phyloP scores from a whole-genome alignment of 2,797 vertebrate genomes.

The Phyllotis vaccarum region DNA sequence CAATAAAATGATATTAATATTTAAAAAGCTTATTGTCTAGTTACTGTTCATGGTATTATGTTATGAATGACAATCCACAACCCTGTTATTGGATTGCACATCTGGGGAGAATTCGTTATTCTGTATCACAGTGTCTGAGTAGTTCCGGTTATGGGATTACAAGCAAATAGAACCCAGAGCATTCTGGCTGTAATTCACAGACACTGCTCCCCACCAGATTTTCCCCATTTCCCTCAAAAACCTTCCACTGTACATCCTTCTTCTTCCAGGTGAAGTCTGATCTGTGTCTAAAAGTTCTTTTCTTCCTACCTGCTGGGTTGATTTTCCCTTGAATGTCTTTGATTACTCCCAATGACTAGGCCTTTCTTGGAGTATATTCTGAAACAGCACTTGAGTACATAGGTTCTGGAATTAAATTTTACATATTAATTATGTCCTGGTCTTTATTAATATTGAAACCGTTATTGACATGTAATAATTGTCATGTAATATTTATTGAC shows the following conservation, averaged over 20 bases:
- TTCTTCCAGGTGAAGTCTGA: neutral
- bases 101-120: neutral
- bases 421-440: neutral
- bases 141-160: neutral
- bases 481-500: neutral
- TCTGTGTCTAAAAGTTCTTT: neutral
- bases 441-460: neutral
- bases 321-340: neutral
- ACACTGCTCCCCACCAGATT: neutral
- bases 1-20: neutral
- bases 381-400: neutral
- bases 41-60: constrained; percentile 25
- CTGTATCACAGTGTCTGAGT: neutral
- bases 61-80: too few species aligned
- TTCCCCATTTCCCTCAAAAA: neutral
- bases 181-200: neutral
- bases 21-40: neutral
- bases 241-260: neutral
- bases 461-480: neutral
- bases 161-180: neutral
- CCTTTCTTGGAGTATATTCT: neutral
- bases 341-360: neutral
- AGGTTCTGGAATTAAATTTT: neutral
- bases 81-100: too few species aligned
- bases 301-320: neutral